These are phyloP conservation scores for Bubo scandiacus DNA, from an alignment of 2,113 vertebrate species.

Conservation along the genomic window DNA sequence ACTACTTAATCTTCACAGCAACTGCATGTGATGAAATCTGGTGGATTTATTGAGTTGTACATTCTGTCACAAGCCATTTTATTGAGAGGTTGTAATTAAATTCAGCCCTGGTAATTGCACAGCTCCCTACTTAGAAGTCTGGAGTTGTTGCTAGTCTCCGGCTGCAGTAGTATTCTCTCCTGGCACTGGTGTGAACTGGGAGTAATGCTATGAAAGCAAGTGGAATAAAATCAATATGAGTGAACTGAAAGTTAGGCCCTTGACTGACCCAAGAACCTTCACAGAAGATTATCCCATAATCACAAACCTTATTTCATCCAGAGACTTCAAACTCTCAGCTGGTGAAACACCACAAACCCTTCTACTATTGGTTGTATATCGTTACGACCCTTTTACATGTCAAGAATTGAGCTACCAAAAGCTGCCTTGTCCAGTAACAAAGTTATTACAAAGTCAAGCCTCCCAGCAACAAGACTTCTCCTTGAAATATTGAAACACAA, in stretches of 20 bases:
- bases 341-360: neutral
- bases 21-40: constrained; percentile 24
- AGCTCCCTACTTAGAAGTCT: neutral
- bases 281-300: neutral
- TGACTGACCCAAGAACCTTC: neutral
- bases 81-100: constrained; percentile 22
- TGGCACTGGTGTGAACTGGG: neutral
- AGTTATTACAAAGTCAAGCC: neutral
- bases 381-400: fast-evolving
- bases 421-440: neutral
- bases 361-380: neutral
- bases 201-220: neutral
- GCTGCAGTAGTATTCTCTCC: neutral
- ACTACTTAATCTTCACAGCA: neutral
- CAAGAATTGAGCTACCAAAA: neutral
- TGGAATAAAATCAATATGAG: neutral
- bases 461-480: neutral
- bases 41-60: constrained; percentile 6
- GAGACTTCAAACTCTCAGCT: neutral
- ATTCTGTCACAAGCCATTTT: neutral
- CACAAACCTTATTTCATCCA: neutral
- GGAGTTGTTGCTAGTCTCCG: neutral
- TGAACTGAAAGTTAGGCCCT: neutral
- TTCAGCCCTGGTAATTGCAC: constrained; percentile 14
- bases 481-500: neutral